Conservation (phyloP, 1,140 invertebrate genomes). For the Saccostrea echinata region DNA sequence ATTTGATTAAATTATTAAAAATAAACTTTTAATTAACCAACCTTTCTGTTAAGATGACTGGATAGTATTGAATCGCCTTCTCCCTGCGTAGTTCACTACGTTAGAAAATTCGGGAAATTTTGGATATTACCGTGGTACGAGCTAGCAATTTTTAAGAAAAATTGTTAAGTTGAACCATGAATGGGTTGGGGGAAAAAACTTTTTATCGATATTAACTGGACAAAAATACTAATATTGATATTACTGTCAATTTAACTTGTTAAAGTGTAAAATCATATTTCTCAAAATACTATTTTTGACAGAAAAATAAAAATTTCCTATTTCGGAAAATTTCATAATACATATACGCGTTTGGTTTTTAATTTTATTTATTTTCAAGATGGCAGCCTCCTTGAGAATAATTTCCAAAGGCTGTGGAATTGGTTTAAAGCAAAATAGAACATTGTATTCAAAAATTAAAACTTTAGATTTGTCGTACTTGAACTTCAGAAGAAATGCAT, state of each 20-base stretch:
- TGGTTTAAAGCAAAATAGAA: constrained; percentile 9
- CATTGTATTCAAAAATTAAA: background rate
- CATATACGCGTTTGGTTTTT: background rate
- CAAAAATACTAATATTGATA: no score
- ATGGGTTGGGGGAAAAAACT: background rate
- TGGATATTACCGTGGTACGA: background rate
- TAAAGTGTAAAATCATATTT: background rate
- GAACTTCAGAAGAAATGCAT: background rate
- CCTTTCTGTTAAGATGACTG: no score
- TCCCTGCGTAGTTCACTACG: no score
- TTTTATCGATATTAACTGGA: background rate
- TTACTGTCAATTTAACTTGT: background rate
- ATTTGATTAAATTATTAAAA: no score
- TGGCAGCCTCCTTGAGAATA: constrained; percentile 28
- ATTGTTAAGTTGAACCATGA: background rate
- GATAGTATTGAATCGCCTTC: no score
- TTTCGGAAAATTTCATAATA: constrained; percentile 21
- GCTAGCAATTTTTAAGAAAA: background rate
- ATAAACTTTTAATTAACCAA: no score
- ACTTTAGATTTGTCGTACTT: background rate
- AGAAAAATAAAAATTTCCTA: background rate
- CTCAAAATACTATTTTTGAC: background rate
- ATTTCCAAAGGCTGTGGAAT: constrained; percentile 1
- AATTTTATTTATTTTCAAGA: background rate
- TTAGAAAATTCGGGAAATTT: constrained; percentile 4